These are phyloP conservation scores for Sphinx pinastri DNA, from an alignment of 2,888 invertebrate species.

Conservation along the genomic window DNA sequence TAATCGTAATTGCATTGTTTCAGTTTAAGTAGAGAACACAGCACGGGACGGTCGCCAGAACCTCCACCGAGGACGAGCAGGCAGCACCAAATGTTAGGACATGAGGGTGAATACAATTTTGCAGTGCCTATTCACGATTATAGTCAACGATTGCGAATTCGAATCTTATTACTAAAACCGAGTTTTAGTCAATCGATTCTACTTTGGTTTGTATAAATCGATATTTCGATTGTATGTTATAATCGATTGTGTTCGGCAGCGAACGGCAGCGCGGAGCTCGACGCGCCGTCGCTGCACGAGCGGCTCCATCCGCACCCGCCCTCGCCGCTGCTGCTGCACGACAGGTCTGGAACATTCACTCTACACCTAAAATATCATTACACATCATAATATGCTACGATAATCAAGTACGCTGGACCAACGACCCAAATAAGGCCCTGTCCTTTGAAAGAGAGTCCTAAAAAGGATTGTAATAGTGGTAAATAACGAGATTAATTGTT, in stretches of 20 bases:
- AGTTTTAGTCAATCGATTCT: too few species aligned
- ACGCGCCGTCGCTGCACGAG: constrained; percentile 70
- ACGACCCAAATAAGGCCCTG: too few species aligned
- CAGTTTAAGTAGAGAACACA: constrained; percentile 80
- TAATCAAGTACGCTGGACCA: too few species aligned
- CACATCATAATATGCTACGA: too few species aligned
- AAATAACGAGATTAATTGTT: too few species aligned
- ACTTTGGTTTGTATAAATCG: too few species aligned
- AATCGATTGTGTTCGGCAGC: constrained; percentile 46
- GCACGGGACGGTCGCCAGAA: constrained; percentile 77
- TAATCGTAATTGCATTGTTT: constrained; percentile 32
- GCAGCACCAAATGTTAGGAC: constrained; percentile 63
- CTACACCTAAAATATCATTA: neutral
- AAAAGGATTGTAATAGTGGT: too few species aligned
- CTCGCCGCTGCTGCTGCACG: constrained; percentile 68
- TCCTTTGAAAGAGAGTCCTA: too few species aligned
- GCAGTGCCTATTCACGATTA: neutral
- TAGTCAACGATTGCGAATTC: too few species aligned
- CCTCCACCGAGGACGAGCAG: constrained; percentile 74
- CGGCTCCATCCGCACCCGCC: constrained; percentile 70
- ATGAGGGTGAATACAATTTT: constrained; percentile 53
- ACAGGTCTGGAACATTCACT: constrained; percentile 51
- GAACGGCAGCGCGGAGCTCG: constrained; percentile 68
- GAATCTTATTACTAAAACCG: too few species aligned
- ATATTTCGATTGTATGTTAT: neutral